phyloP scores from a whole-genome alignment of 2,797 vertebrate species.

The Mustela erminea region DNA sequence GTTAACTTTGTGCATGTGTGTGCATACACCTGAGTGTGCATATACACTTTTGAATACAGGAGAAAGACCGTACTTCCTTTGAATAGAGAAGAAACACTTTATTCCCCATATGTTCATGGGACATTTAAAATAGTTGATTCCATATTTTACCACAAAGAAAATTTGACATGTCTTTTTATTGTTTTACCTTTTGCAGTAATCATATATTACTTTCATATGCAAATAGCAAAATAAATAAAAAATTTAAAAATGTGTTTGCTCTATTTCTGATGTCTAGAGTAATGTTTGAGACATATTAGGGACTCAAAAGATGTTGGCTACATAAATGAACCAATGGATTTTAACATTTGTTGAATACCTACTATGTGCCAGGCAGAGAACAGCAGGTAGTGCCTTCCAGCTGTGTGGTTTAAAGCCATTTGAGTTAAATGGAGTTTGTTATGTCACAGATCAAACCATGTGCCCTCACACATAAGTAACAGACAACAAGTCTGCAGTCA shows the following conservation, averaged over 20 bases:
- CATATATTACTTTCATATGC: not conserved
- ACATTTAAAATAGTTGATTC: constrained; percentile 38
- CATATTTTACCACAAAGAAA: constrained; percentile 6
- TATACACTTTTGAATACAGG: not conserved
- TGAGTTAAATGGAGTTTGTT: not conserved
- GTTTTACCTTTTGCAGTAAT: constrained; percentile 1
- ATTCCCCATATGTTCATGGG: not conserved
- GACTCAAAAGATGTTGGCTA: not conserved
- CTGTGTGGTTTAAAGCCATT: not conserved
- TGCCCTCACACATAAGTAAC: not conserved
- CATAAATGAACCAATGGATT: not conserved
- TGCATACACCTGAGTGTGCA: not conserved
- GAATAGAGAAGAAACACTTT: not conserved
- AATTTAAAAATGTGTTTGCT: not conserved
- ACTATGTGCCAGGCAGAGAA: not conserved
- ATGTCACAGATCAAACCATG: not conserved
- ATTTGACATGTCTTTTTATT: not conserved
- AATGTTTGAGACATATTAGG: not conserved
- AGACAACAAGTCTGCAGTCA: not conserved
- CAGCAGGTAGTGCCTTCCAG: not conserved
- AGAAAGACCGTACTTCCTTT: not conserved
- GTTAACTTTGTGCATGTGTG: not conserved
- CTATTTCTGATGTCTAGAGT: not conserved
- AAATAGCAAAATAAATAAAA: not conserved
- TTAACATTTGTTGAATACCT: not conserved